Evolutionary conservation across 1,140 invertebrate genomes (phyloP).

Genomic region (Anthonomus grandis): DNA sequence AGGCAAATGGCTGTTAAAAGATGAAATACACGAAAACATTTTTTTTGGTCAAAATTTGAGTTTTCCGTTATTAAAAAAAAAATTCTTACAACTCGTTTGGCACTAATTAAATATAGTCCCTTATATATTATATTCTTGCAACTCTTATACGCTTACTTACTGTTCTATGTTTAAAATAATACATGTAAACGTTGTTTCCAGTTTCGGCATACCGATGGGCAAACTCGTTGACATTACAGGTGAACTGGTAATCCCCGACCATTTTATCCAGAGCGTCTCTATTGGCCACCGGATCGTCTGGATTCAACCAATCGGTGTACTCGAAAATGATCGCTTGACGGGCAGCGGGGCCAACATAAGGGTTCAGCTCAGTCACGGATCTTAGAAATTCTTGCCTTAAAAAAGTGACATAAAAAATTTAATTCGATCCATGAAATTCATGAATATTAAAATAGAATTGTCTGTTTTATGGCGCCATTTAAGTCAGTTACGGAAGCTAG

Average conservation of each 20-base stretch:
- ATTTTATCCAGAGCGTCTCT: slow-evolving; percentile 86
- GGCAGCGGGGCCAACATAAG: slow-evolving; percentile 78
- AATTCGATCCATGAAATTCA: too few species aligned
- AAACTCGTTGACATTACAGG: slow-evolving; percentile 91
- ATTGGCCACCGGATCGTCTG: slow-evolving; percentile 80
- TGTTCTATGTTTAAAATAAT: slow-evolving; percentile 90
- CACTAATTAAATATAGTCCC: too few species aligned
- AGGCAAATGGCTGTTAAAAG: too few species aligned
- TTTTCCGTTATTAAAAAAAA: too few species aligned
- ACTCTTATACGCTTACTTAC: slow-evolving; percentile 43
- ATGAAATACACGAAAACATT: too few species aligned
- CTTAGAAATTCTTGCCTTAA: slow-evolving; percentile 68
- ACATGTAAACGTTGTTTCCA: slow-evolving; percentile 90
- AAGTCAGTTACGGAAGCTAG: too few species aligned
- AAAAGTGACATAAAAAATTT: too few species aligned
- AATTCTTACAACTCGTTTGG: too few species aligned
- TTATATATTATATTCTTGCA: too few species aligned
- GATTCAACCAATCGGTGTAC: slow-evolving; percentile 89
- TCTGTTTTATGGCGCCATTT: too few species aligned
- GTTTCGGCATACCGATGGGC: slow-evolving; percentile 83
- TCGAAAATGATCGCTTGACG: slow-evolving; percentile 83
- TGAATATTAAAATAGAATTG: too few species aligned
- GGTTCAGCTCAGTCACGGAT: slow-evolving; percentile 76
- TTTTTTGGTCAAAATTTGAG: too few species aligned
- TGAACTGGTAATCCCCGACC: slow-evolving; percentile 96